Base-by-base conservation (phyloP, 2,797 vertebrate species). In the Amblyopsis hoosieri region DNA sequence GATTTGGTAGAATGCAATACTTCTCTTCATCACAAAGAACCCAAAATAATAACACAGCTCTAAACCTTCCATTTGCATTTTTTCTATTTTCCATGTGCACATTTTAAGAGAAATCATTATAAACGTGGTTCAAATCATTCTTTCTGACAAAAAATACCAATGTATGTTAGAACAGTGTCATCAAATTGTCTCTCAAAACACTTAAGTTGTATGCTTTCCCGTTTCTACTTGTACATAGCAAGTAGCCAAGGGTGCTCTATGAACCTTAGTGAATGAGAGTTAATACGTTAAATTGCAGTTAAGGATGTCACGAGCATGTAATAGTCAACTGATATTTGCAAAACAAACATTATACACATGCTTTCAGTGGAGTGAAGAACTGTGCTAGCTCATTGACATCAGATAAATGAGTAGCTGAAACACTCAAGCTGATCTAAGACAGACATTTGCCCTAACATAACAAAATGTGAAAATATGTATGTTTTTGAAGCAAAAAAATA, bases 81-180 rank as follows among this genome's bases (percentile, higher is more conserved):
- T n/a, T 9, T 64, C 51, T 13, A 55, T 60, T 62, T 61, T 31
- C n/a, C 12, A 8, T 78, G 83, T 87, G 89, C 81, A 91, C 90
- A 90, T 84, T 87, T 80, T 85, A 86, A 94, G 90, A 94, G 93
- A 87, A 92, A 92, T 89, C 80, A 84, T 72, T 78, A 70, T 72
- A 29, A 59, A 62, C 66, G 60, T 78, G 62, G n/a, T 60, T 54
- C 57, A 45, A 45, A 53, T 49, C 75, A 83, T 58, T 73, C 57
- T 46, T 70, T 80, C 80, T 79, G 65, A 72, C 65, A 76, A 75
- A 57, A 63, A 78, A 75, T 61, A 68, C 70, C 49, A 57, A 65
- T 59, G 9, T 33, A 67, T 71, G 75, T 64, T 84, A 63, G 62
- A 87, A 85, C 79, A 79, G 72, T 71, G 72, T 83, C 74, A 80